phyloP scores from a whole-genome alignment of 1,140 invertebrate genomes.

The Macrosteles quadrilineatus region DNA sequence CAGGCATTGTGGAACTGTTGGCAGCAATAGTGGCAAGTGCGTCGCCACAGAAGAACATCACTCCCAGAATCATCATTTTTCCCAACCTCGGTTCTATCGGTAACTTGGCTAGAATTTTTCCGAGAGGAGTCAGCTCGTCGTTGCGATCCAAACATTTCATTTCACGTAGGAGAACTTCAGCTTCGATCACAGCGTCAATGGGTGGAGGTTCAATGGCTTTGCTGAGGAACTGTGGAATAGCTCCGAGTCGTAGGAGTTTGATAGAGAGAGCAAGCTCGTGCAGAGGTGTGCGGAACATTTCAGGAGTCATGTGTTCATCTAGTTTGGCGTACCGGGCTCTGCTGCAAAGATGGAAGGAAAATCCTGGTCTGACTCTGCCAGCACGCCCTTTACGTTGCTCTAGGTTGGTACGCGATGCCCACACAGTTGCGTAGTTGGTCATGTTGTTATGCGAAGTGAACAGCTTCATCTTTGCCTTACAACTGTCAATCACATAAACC shows the following conservation, averaged over 20 bases:
- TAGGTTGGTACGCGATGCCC: conserved; percentile 90
- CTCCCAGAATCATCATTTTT: conserved; percentile 92
- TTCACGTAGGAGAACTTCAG: conserved; percentile 73
- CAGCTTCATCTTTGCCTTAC: conserved; percentile 94
- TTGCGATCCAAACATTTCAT: conserved; percentile 84
- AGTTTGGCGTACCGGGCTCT: conserved; percentile 67
- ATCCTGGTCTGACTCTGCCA: conserved; percentile 83
- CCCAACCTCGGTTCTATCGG: conserved; percentile 91
- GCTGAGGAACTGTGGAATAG: conserved; percentile 87
- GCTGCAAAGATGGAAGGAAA: conserved; percentile 89
- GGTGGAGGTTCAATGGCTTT: conserved; percentile 95
- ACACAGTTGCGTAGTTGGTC: conserved; percentile 92
- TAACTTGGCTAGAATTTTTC: conserved; percentile 87
- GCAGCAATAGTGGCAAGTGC: conserved; percentile 91
- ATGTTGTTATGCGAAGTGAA: conserved; percentile 96
- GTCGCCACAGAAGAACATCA: conserved; percentile 84
- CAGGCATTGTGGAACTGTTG: conserved; percentile 61
- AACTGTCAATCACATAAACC: conserved; percentile 93
- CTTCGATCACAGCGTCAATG: conserved; percentile 90
- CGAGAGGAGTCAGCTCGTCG: conserved; percentile 87
- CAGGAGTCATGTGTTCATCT: conserved; percentile 90
- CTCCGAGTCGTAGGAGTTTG: conserved; percentile 84
- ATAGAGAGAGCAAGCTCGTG: conserved; percentile 86
- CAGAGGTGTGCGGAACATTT: conserved; percentile 94
- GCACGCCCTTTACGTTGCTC: conserved; percentile 90